Evolutionary conservation across 1,140 invertebrate genomes (phyloP).

Genomic region (Tetragnatha versicolor): DNA sequence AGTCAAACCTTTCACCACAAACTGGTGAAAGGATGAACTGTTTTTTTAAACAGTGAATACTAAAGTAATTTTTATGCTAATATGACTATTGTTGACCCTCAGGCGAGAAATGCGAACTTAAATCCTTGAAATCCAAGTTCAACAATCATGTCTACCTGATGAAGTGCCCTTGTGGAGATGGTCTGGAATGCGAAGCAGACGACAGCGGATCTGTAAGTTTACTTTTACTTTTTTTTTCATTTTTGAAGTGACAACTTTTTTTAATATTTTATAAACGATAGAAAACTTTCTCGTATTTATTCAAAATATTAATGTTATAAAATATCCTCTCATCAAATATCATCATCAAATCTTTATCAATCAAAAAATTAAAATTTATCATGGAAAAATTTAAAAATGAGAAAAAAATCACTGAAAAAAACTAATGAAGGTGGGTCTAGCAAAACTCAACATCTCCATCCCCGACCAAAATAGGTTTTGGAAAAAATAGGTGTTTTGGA

Average conservation of each 20-base stretch:
- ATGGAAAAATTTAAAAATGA: no score
- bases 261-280: background rate
- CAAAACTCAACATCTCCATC: no score
- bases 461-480: no score
- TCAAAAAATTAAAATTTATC: background rate
- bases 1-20: no score
- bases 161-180: constrained; percentile 32
- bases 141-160: constrained; percentile 23
- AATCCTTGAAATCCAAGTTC: background rate
- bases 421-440: no score
- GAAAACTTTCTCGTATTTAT: background rate
- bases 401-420: no score
- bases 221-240: background rate
- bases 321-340: background rate
- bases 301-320: background rate
- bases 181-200: constrained; percentile 38
- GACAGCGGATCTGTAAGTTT: constrained; percentile 39
- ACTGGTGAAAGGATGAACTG: no score
- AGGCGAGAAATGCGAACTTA: constrained; percentile 36
- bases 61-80: no score
- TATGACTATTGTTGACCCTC: background rate
- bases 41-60: no score
- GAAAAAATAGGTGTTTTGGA: no score
- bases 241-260: background rate
- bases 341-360: background rate